These are phyloP conservation scores for Okapia johnstoni DNA, from an alignment of 2,113 vertebrate species.

Conservation along the genomic window DNA sequence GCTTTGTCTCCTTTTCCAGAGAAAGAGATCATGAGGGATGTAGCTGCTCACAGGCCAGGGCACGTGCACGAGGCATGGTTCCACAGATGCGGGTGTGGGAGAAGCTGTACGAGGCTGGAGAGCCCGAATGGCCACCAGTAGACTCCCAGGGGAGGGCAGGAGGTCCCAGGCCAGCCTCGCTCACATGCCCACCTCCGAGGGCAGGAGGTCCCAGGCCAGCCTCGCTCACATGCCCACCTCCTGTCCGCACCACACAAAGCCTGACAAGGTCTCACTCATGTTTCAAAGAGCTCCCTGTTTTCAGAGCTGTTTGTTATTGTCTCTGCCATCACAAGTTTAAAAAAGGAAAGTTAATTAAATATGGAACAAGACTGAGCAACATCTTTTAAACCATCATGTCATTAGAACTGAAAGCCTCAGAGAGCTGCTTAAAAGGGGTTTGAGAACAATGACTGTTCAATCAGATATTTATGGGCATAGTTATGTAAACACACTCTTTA, in stretches of 20 bases:
- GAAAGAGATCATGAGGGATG: neutral
- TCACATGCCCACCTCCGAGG: constrained; percentile 74
- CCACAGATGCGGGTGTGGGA: neutral
- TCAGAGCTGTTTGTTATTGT: constrained; percentile 97
- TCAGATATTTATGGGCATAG: constrained; percentile 99
- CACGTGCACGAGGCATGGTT: neutral
- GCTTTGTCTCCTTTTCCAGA: neutral
- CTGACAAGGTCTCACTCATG: constrained; percentile 91
- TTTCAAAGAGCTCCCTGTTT: constrained; percentile 86
- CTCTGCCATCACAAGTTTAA: constrained; percentile 92
- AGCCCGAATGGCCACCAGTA: constrained; percentile 68
- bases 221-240: constrained; percentile 62
- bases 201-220: constrained; percentile 68
- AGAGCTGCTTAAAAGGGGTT: constrained; percentile 96
- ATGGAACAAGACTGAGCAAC: constrained; percentile 97
- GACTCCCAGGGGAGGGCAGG: constrained; percentile 70
- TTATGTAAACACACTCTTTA: constrained; percentile 99
- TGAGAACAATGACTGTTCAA: constrained; percentile 98
- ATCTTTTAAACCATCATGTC: constrained; percentile 99
- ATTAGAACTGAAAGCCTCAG: constrained; percentile 97
- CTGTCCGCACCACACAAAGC: constrained; percentile 87
- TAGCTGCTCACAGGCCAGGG: neutral
- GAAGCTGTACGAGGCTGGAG: constrained; percentile 40
- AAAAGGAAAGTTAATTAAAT: constrained; percentile 99
- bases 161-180: constrained; percentile 68